phyloP scores from a whole-genome alignment of 2,113 vertebrate genomes.

The Brienomyrus brachyistius region DNA sequence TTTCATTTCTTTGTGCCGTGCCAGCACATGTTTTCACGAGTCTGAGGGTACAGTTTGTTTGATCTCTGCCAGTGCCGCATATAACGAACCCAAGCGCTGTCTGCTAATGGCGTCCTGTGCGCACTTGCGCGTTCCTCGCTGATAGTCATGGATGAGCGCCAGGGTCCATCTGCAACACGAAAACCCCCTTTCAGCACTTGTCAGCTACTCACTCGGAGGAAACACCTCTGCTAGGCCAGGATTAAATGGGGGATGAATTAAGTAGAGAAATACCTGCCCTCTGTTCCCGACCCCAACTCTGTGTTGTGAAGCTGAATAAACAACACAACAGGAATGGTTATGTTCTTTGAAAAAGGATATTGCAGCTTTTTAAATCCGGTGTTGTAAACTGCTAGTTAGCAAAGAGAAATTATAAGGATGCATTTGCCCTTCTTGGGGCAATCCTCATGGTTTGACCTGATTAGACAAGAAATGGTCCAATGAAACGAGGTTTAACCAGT shows the following conservation, averaged over 20 bases:
- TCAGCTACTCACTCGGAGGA: background rate
- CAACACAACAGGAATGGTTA: background rate
- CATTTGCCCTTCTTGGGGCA: background rate
- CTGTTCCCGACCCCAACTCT: background rate
- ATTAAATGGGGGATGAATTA: background rate
- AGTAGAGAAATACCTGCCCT: background rate
- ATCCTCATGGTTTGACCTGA: background rate
- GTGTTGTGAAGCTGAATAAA: background rate
- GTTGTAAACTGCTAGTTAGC: background rate
- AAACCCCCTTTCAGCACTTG: background rate
- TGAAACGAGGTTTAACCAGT: background rate
- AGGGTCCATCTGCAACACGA: background rate
- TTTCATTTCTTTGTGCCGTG: background rate
- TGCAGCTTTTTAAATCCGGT: background rate
- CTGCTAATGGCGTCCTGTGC: background rate
- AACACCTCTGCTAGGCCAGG: background rate
- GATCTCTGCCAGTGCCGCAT: too few relatives aligned
- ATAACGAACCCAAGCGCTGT: background rate
- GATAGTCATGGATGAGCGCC: slow-evolving; percentile 4
- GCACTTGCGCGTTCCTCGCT: background rate
- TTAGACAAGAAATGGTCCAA: background rate
- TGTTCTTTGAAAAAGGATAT: background rate
- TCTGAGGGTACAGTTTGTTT: background rate
- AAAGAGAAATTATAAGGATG: background rate
- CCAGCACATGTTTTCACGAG: background rate